A percentile compares a stretch with the other conserved stretches of the same genome.
These are phyloP conservation scores for Limnephilus auricula DNA, from an alignment of 2,888 invertebrate genomes.

Conservation along the genomic window DNA sequence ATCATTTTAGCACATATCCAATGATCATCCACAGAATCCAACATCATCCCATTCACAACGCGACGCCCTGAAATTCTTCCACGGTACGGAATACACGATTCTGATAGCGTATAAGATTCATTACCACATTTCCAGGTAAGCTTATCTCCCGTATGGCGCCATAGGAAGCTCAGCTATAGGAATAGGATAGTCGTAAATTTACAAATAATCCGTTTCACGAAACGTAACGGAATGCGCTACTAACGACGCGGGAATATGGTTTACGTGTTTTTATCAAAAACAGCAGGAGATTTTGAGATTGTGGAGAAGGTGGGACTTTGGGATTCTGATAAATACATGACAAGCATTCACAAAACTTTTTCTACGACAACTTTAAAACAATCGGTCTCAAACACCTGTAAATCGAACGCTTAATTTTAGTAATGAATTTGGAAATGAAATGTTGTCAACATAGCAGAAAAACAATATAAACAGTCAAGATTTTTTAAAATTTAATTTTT, in stretches of 20 bases:
- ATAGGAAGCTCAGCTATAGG: neutral
- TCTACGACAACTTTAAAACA: too few species aligned
- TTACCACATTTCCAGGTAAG: slow-evolving; percentile 2
- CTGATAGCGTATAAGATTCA: neutral
- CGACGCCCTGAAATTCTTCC: neutral
- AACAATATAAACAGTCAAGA: too few species aligned
- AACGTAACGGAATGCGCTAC: neutral
- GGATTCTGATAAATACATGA: too few species aligned
- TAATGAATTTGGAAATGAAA: too few species aligned
- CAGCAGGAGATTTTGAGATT: neutral
- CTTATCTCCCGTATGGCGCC: neutral
- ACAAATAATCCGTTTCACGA: neutral
- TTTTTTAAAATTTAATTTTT: too few species aligned
- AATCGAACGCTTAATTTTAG: too few species aligned
- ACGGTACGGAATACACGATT: neutral
- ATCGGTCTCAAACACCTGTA: too few species aligned
- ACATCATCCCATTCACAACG: neutral
- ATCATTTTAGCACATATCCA: neutral
- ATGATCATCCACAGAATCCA: neutral
- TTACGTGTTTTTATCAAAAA: neutral
- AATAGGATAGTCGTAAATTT: neutral
- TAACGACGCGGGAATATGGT: neutral
- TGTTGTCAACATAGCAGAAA: too few species aligned
- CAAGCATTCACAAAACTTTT: too few species aligned
- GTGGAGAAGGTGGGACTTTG: neutral